Evolutionary conservation across 1,140 invertebrate genomes (phyloP), one percentile per base, ranked within the genome.

Genomic region (Brachystomella parvula): DNA sequence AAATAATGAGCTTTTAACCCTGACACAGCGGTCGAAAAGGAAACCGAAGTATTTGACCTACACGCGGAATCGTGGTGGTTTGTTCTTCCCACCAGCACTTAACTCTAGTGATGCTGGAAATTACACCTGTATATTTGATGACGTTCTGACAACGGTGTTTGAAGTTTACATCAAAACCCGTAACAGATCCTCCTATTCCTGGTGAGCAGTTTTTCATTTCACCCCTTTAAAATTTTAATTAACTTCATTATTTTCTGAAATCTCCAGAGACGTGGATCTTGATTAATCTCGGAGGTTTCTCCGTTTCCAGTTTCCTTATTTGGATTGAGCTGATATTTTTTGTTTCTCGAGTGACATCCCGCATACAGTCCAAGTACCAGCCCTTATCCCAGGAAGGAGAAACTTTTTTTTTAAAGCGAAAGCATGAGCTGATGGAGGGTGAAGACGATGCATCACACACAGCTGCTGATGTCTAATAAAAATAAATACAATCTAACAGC

Each of bases 51-150:
- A n/a, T n/a, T n/a, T 53, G 15, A 15, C 49, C 21, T 53, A 53
- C 21, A 53, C 49, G 9, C 49, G 49, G 6, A 53, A 53, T 53
- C 49, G 49, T 24, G 49, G 49, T 53, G 49, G 49, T 24, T 24
- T 53, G 9, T 24, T 17, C 49, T 15, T 53, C 24, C 49, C 49
- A n/a, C n/a, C n/a, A 53, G 12, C 49, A 6, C 6, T 53, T 12
- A 53, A 15, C 21, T 3, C 21, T 2, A 31, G 26, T 17, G 57
- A 59, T 21, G 30, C 9, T 3, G 57, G 57, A 9, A 59, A 59
- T 24, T 59, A 59, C 30, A 59, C 26, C 9, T 59, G 57, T 24
- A 30, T 59, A 21, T 15, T 29, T 3, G 30, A 59, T 32, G 26
- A 28, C 57, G 12, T 30, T 30, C 3, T 31, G 2, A 59, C 6